Percentiles rank a stretch among this genome's conserved stretches.
Evolutionary conservation across 2,888 invertebrate species (phyloP).

Genomic region (Cistogaster globosa): DNA sequence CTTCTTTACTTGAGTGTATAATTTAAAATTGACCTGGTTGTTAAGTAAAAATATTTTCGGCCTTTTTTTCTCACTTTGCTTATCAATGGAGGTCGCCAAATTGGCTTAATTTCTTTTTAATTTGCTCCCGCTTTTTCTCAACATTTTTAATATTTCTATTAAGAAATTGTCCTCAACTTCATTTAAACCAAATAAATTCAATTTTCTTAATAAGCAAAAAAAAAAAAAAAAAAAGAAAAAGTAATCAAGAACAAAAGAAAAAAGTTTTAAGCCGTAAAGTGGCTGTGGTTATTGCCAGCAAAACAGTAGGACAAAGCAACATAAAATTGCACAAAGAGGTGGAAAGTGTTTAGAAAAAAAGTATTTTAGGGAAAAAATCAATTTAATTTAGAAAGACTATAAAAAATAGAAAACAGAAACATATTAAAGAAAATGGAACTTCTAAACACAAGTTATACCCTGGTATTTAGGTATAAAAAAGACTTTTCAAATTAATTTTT

Average conservation of each 20-base stretch:
- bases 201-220: slow-evolving; percentile 62
- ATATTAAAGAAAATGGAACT: slow-evolving; percentile 1
- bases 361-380: slow-evolving; percentile 41
- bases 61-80: background rate
- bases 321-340: slow-evolving; percentile 68
- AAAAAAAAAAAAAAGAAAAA: too few relatives aligned
- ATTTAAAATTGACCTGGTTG: slow-evolving; percentile 77
- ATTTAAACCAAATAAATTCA: slow-evolving; percentile 61
- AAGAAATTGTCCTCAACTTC: slow-evolving; percentile 51
- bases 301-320: slow-evolving; percentile 30
- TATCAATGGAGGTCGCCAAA: slow-evolving; percentile 74
- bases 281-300: slow-evolving; percentile 56
- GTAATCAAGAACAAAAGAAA: slow-evolving; percentile 29
- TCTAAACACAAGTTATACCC: background rate
- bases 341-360: slow-evolving; percentile 55
- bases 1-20: slow-evolving; percentile 21
- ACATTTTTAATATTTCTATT: slow-evolving; percentile 41
- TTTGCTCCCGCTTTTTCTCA: slow-evolving; percentile 77
- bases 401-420: slow-evolving; percentile 29
- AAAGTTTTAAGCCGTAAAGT: slow-evolving; percentile 55
- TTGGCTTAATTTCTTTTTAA: slow-evolving; percentile 82
- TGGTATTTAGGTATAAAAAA: slow-evolving; percentile 14
- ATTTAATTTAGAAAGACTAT: slow-evolving; percentile 62
- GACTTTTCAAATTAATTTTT: slow-evolving; percentile 11
- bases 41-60: slow-evolving; percentile 49